phyloP scores from a whole-genome alignment of 2,113 vertebrate species.

The Nothobranchius kuhntae region DNA sequence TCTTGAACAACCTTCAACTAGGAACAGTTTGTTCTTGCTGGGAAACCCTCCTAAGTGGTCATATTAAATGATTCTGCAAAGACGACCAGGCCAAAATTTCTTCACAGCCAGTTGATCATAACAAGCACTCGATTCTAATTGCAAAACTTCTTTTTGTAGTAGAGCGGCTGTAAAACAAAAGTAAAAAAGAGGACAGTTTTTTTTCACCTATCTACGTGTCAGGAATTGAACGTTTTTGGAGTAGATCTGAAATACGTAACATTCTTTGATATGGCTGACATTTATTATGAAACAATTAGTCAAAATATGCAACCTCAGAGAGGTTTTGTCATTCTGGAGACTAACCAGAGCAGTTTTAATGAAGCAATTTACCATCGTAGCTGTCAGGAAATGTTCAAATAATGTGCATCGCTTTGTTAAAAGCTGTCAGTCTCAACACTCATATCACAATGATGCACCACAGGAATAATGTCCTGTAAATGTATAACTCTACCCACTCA shows the following conservation, averaged over 20 bases:
- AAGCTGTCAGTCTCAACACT: neutral
- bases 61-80: no score
- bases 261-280: neutral
- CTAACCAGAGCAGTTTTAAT: neutral
- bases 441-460: neutral
- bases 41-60: no score
- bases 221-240: no score
- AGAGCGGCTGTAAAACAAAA: no score
- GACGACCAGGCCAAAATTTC: no score
- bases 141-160: no score
- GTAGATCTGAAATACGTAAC: neutral
- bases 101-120: no score
- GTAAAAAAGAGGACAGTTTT: no score
- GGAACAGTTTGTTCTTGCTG: no score
- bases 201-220: no score
- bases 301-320: neutral
- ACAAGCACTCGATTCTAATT: no score
- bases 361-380: neutral
- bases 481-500: slow-evolving; percentile 1
- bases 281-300: neutral
- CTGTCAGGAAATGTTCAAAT: slow-evolving; percentile 1
- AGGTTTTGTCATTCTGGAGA: neutral
- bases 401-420: neutral
- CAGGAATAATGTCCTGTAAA: slow-evolving; percentile 8
- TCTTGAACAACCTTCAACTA: no score